Percentiles rank a stretch among this genome's conserved stretches.
Evolutionary conservation across 2,888 invertebrate species (phyloP).

Genomic region (Pyrrhia umbra): DNA sequence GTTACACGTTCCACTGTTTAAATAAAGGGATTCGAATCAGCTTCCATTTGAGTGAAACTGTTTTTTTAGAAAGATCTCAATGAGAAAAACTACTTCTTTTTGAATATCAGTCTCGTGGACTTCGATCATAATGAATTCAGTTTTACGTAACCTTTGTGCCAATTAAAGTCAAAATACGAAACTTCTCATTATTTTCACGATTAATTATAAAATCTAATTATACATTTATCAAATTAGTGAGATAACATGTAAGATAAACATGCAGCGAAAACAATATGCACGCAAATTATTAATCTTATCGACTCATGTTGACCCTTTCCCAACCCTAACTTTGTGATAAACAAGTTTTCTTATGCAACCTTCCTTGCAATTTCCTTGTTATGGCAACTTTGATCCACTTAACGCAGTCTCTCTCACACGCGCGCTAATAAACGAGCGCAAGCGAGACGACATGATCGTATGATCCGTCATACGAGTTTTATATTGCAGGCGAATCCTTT

Average conservation of each 20-base stretch:
- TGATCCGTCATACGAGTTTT: conserved; percentile 80
- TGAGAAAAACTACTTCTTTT: no score
- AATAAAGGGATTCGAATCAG: no score
- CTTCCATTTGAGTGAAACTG: no score
- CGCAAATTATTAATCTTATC: conserved; percentile 57
- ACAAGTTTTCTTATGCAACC: conserved; percentile 61
- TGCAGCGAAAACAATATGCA: conserved; percentile 9
- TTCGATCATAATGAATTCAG: background rate
- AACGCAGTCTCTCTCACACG: conserved; percentile 67
- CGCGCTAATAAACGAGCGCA: conserved; percentile 48
- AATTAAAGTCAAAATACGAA: conserved; percentile 2
- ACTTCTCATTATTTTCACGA: background rate
- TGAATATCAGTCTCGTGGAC: background rate
- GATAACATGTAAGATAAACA: conserved; percentile 23
- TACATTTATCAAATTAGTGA: conserved; percentile 16
- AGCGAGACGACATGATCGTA: conserved; percentile 81
- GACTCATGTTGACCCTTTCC: conserved; percentile 64
- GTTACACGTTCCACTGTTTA: no score
- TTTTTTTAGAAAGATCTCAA: no score
- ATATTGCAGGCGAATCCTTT: conserved; percentile 65
- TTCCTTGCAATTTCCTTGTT: conserved; percentile 63
- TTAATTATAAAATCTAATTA: conserved; percentile 2
- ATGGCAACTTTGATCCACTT: conserved; percentile 69
- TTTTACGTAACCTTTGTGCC: background rate
- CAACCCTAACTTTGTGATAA: conserved; percentile 62